Evolutionary conservation across 2,797 vertebrate species (phyloP).

Genomic region (Peromyscus nudipes): DNA sequence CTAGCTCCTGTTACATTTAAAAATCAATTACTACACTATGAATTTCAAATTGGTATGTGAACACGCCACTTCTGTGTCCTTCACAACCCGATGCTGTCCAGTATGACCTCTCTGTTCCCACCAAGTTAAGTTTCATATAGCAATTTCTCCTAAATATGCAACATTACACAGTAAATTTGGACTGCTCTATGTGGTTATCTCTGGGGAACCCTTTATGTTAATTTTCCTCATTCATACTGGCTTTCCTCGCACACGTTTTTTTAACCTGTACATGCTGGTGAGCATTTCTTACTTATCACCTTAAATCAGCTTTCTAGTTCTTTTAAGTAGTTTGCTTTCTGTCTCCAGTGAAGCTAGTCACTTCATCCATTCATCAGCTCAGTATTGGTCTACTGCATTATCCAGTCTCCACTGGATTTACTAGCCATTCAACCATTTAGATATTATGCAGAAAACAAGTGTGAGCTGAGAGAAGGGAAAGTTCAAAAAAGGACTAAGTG

Average conservation of each 20-base stretch:
- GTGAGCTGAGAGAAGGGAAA: background rate
- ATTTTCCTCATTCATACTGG: background rate
- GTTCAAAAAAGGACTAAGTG: background rate
- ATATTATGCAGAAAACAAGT: background rate
- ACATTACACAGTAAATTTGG: background rate
- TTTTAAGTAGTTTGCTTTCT: background rate
- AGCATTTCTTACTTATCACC: background rate
- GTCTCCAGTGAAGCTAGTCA: background rate
- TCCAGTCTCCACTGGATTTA: background rate
- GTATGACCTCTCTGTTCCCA: background rate
- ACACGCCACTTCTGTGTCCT: background rate
- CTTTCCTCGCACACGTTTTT: background rate
- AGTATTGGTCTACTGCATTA: background rate
- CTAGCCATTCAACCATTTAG: background rate
- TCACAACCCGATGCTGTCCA: background rate
- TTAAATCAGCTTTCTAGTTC: background rate
- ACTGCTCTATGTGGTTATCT: background rate
- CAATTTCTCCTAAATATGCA: background rate
- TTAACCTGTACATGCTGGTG: background rate
- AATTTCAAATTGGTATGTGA: background rate
- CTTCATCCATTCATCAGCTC: background rate
- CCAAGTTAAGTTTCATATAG: background rate
- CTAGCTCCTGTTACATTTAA: background rate
- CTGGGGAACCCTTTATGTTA: background rate
- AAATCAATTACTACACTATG: background rate